Evolutionary conservation across 1,140 invertebrate genomes (phyloP), one percentile per base, ranked within the genome.

Genomic region (Lordiphosa stackelbergi): DNA sequence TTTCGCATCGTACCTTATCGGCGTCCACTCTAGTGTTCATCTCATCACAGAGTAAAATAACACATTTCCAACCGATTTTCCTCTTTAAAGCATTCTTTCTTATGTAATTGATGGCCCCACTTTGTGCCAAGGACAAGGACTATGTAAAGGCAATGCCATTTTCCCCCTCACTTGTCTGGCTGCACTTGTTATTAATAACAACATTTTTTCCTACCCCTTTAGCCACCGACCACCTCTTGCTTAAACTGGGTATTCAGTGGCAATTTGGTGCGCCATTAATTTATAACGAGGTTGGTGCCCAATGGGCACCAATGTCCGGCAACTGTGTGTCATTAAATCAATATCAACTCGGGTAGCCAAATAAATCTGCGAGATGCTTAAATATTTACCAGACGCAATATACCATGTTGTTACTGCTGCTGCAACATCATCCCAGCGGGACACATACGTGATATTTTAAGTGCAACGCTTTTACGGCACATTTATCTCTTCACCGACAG

Each of bases 271-370:
- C 38, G 40, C 46, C 70, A 68, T 73, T 66, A 58, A 74, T 61
- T 61, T 61, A 43, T 70, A 61, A 74, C 57, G 66, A 66, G 31
- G n/a, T n/a, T n/a, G n/a, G 41, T 42, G 7, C n/a, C 40, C 58
- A 34, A 47, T 40, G 11, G 49, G 41, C 16, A 37, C 40, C 48
- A 19, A 36, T 45, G 60, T 57, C 46, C 16, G 16, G 24, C 35
- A 46, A 53, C 61, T 48, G 43, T 70, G 72, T 61, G 72, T 66
- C 72, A 71, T 71, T 75, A 62, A 75, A 66, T 75, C 66, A 66
- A 75, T 75, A 75, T 55, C 66, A 43, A 19, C 43, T 31, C 11
- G 43, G 46, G 46, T 31, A 51, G 37, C 16, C 53, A 48, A 72
- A 66, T 72, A 72, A 59, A 58, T 66, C 64, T 52, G 62, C 28